Percentiles rank a stretch among this genome's conserved stretches.
Evolutionary conservation across 1,140 invertebrate species (phyloP).

Genomic region (Eciton burchellii): DNA sequence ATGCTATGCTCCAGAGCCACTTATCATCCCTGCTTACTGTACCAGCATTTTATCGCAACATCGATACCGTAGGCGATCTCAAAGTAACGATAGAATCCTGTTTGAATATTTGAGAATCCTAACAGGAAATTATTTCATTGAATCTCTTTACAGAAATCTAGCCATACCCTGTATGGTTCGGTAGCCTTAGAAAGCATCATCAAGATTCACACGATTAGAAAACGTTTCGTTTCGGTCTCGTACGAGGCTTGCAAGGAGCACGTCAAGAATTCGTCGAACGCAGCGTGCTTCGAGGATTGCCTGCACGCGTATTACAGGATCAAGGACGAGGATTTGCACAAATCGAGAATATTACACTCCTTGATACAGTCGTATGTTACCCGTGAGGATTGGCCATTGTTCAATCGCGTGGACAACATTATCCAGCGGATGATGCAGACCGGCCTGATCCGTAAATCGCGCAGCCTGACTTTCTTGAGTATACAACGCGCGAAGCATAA

Average conservation of each 20-base stretch:
- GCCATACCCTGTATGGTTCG: slow-evolving; percentile 47
- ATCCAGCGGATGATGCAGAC: slow-evolving; percentile 36
- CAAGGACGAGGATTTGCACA: background rate
- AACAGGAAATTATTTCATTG: background rate
- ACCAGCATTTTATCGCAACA: slow-evolving; percentile 29
- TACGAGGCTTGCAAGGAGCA: slow-evolving; percentile 32
- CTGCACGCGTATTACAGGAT: slow-evolving; percentile 11
- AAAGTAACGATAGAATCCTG: slow-evolving; percentile 41
- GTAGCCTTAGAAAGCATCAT: background rate
- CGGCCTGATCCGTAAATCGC: slow-evolving; percentile 39
- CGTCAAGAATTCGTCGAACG: background rate
- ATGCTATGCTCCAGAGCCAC: slow-evolving; percentile 59
- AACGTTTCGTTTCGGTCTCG: slow-evolving; percentile 12
- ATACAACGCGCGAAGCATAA: background rate
- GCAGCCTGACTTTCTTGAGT: background rate
- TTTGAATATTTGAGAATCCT: background rate
- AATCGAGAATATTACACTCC: slow-evolving; percentile 6
- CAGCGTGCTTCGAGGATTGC: slow-evolving; percentile 53
- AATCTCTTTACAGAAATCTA: slow-evolving; percentile 12
- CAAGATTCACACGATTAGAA: background rate
- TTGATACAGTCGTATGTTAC: slow-evolving; percentile 40
- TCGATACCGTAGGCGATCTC: slow-evolving; percentile 37
- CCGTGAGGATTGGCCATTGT: slow-evolving; percentile 63
- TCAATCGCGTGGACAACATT: background rate
- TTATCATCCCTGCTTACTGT: slow-evolving; percentile 47